Evolutionary conservation across 2,797 vertebrate genomes (phyloP), one percentile per base, ranked within the genome.

Genomic region (Lithobates pipiens): DNA sequence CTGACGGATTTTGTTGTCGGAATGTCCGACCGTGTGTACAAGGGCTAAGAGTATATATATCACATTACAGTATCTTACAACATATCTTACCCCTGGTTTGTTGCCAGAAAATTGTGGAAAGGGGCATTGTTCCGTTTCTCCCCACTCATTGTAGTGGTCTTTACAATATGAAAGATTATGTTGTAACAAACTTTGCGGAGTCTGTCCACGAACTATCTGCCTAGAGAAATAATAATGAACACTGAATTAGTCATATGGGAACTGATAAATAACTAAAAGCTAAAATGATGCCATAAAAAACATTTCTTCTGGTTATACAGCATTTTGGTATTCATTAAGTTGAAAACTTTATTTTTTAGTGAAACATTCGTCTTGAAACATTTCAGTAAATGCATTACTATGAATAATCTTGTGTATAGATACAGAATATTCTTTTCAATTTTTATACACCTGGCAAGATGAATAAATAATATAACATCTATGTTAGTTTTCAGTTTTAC

Each of bases 81-180:
- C 27, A 29, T 25, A 67, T 88, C 94, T 95, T 95, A 96, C 95
- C 93, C 74, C 90, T 57, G 95, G 95, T 88, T 91, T 91, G 83
- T 91, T 95, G 86, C 95, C 94, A n/a, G 93, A 92, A 90, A 96
- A 96, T 77, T 94, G 91, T 3, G 95, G 95, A 76, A 91, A 54
- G 0, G 95, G 95, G 77, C 95, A 96, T 46, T 77, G 91, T 71
- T 88, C 76, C 4, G 36, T 1, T 0, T 88, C 88, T 79, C 91
- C 91, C 95, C 95, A 96, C 75, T 96, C 92, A 11, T 80, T 80
- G 2, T 93, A 92, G 86, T 39, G 94, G 78, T 95, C 92, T 87
- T 92, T 93, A 36, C 95, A 96, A 88, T 94, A 92, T 44, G 93
- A 93, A 85, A 89, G 76, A 3, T 95, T 95, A 90, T 96, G 95